These are phyloP conservation scores for Recurvirostra avosetta DNA, from an alignment of 2,113 vertebrate species.

Conservation along the genomic window DNA sequence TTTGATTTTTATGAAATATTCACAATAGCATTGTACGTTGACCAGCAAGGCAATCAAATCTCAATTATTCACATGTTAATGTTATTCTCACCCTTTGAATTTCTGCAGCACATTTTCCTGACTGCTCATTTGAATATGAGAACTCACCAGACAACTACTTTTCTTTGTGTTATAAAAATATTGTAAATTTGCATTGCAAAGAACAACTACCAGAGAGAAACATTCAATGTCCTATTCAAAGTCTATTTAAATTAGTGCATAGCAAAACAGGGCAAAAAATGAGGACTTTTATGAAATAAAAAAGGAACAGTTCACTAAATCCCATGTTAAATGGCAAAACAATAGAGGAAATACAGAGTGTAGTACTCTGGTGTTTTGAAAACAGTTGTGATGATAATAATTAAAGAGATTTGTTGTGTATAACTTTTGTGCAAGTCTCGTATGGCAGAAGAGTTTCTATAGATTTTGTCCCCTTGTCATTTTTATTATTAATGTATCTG, in stretches of 20 bases:
- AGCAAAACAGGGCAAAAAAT: not conserved
- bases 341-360: not conserved
- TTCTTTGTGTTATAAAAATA: conserved; percentile 33
- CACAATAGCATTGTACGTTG: not conserved
- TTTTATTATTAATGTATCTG: not conserved
- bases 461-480: not conserved
- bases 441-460: not conserved
- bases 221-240: not conserved
- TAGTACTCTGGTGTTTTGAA: not conserved
- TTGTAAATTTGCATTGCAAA: conserved; percentile 46
- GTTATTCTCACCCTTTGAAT: conserved; percentile 26
- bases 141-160: conserved; percentile 22
- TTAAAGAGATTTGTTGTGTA: not conserved
- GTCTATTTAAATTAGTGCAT: not conserved
- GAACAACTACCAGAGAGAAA: not conserved
- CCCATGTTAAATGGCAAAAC: not conserved
- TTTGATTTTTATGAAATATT: conserved; percentile 34
- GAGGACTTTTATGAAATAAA: not conserved
- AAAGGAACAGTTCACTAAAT: not conserved
- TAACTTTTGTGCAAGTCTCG: not conserved
- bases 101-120: not conserved
- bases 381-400: not conserved
- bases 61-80: conserved; percentile 10
- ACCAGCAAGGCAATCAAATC: conserved; percentile 10
- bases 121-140: conserved; percentile 39